Percentiles rank a stretch among this genome's conserved stretches.
Conservation (phyloP, 2,113 vertebrate genomes). For the Todiramphus chloris region DNA sequence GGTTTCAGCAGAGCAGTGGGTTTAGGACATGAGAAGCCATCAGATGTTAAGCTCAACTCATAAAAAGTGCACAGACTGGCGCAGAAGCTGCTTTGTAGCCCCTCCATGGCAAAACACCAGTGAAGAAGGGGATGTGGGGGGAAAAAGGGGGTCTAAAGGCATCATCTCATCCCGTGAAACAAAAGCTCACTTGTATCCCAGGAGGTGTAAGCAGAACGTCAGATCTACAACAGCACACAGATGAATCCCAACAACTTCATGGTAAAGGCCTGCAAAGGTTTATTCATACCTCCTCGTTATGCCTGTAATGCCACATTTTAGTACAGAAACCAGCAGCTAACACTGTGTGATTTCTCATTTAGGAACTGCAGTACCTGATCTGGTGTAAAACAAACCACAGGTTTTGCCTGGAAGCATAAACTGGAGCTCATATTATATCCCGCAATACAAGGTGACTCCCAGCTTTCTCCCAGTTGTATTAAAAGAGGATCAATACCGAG, state of each 20-base stretch:
- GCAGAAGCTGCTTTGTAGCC: not conserved
- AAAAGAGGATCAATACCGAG: constrained; percentile 6
- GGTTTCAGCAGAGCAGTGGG: not conserved
- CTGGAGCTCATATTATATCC: not conserved
- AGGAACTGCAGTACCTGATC: not conserved
- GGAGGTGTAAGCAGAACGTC: not conserved
- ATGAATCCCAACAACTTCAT: not conserved
- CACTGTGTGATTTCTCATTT: not conserved
- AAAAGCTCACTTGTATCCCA: not conserved
- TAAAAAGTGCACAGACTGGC: not conserved
- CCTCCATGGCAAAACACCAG: not conserved
- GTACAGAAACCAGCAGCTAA: not conserved
- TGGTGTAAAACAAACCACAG: not conserved
- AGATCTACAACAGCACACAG: not conserved
- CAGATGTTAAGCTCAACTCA: not conserved
- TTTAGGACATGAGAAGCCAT: not conserved
- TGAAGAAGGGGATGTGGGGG: not conserved
- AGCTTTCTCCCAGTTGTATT: not conserved
- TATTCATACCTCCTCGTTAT: not conserved
- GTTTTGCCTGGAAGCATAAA: not conserved
- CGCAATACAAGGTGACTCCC: not conserved
- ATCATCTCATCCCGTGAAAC: not conserved
- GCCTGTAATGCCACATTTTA: not conserved
- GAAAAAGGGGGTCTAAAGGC: not conserved
- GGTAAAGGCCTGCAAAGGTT: not conserved